These are phyloP conservation scores for Xestia sexstrigata DNA, from an alignment of 2,888 invertebrate species.

Conservation along the genomic window DNA sequence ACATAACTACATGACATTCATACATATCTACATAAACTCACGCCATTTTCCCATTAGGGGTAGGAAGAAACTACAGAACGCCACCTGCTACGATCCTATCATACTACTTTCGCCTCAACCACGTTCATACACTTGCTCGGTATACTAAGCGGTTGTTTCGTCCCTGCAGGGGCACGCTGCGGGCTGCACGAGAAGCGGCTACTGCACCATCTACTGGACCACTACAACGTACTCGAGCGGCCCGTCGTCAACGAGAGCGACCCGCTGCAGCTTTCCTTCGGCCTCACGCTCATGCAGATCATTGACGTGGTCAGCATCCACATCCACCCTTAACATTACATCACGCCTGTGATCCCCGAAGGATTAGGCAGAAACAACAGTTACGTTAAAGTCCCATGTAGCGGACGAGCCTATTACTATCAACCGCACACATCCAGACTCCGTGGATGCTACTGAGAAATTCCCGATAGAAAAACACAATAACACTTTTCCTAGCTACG, in stretches of 20 bases:
- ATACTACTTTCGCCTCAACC: not conserved
- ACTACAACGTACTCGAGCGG: conserved; percentile 98
- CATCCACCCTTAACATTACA: conserved; percentile 62
- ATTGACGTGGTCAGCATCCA: conserved; percentile 97
- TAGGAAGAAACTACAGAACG: not conserved
- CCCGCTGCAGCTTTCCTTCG: conserved; percentile 98
- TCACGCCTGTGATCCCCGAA: not conserved
- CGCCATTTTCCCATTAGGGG: too few relatives aligned
- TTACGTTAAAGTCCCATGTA: not conserved
- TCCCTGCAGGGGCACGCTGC: conserved; percentile 93
- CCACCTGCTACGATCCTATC: not conserved
- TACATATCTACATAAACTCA: not conserved
- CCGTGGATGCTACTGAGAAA: not conserved
- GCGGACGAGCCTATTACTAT: not conserved
- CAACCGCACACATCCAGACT: not conserved
- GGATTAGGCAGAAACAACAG: not conserved
- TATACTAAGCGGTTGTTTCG: conserved; percentile 12
- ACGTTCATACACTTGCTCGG: not conserved
- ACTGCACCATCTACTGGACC: conserved; percentile 97
- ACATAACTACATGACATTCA: not conserved
- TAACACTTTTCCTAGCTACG: not conserved
- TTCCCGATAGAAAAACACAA: not conserved
- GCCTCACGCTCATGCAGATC: conserved; percentile 99
- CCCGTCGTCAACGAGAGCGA: conserved; percentile 99
- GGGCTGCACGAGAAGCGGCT: conserved; percentile 98